Base-by-base conservation (phyloP, 2,113 vertebrate genomes). In the Dromiciops gliroides region DNA sequence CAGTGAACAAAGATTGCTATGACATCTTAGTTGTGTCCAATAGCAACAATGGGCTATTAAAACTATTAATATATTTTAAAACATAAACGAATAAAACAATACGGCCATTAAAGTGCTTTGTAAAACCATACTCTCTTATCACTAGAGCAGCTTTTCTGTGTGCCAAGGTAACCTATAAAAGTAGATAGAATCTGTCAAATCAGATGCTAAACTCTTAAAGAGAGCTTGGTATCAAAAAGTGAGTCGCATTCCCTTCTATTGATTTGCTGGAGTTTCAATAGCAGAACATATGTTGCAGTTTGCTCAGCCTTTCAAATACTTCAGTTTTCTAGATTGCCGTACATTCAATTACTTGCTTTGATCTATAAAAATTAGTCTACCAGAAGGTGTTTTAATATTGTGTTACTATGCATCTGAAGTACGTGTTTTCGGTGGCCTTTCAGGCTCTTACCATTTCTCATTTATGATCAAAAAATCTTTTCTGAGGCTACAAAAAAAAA, bases 1-100 rank as follows among this genome's bases (percentile, higher is more conserved):
- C 95, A 91, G 94, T 26, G 92, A 94, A 95, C 96, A 98, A 97
- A 98, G 97, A 98, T 96, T 93, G 94, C 95, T 95, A 26, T 94
- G 97, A 98, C 96, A 97, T 31, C 24, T 97, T 60, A 95, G 89
- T 97, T 98, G 96, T 92, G 93, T 50, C 94, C 96, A 24, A 56
- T 50, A 94, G 94, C 93, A 98, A 97, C 97, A 97, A 97, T 37
- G 22, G 92, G 91, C 28, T 97, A 95, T 96, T 97, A 26, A 90
- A 95, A 89, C 52, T 49, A 83, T 91, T 50, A 8, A 22, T 89
- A 51, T 9, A 52, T 94, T 95, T 90, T 90, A 56, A 91, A 96
- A 96, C 44, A 93, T 51, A 94, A 53, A 90, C 0, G 28, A 56
- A 93, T 90, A 49, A 95, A 95, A 50, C 49, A 51, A 92, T 0